Evolutionary conservation across 2,888 invertebrate genomes (phyloP).

Genomic region (Trypoxylon attenuatum): DNA sequence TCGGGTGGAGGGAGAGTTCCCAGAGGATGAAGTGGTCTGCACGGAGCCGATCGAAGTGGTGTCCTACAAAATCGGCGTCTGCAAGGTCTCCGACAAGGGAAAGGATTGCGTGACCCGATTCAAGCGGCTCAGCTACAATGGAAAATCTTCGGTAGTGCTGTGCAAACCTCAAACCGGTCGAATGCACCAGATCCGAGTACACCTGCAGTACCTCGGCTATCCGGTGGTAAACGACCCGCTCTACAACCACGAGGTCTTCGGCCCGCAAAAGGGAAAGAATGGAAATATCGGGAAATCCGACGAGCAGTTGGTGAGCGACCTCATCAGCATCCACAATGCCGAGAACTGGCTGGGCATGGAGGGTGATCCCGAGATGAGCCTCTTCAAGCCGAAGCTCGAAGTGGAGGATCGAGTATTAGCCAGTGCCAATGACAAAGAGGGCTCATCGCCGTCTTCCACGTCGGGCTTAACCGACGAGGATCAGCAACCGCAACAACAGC

Average conservation of each 20-base stretch:
- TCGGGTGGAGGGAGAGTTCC: conserved; percentile 94
- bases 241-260: conserved; percentile 97
- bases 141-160: conserved; percentile 92
- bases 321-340: conserved; percentile 94
- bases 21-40: conserved; percentile 92
- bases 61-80: conserved; percentile 96
- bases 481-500: conserved; percentile 69
- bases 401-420: conserved; percentile 80
- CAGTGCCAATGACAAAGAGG: conserved; percentile 77
- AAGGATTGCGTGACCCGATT: conserved; percentile 95
- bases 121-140: conserved; percentile 91
- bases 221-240: conserved; percentile 98
- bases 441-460: conserved; percentile 78
- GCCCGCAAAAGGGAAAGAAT: conserved; percentile 93
- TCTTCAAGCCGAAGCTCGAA: conserved; percentile 85
- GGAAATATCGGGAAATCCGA: conserved; percentile 93
- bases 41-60: conserved; percentile 94
- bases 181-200: conserved; percentile 99
- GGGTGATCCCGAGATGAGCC: conserved; percentile 87
- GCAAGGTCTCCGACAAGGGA: conserved; percentile 93
- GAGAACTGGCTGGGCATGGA: conserved; percentile 96
- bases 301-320: conserved; percentile 90
- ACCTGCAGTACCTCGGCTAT: conserved; percentile 97
- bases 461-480: conserved; percentile 73
- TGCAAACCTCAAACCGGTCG: conserved; percentile 97